Evolutionary conservation across 2,113 vertebrate genomes (phyloP), one percentile per base, ranked within the genome.

Genomic region (Vulpes ferrilata): DNA sequence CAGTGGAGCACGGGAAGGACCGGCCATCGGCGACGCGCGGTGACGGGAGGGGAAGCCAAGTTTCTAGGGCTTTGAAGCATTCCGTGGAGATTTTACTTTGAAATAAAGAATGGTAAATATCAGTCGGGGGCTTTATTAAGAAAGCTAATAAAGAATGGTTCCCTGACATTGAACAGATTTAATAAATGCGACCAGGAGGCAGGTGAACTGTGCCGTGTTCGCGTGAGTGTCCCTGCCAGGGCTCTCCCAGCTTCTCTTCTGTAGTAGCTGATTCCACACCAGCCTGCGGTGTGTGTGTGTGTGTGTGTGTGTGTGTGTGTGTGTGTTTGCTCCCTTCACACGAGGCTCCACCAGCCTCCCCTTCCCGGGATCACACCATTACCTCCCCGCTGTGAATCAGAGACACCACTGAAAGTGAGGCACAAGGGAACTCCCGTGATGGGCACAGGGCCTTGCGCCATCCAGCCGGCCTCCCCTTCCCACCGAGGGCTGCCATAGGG

Each of bases 141-240:
- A 3, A 89, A 69, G 16, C 43, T n/a, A 11, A 13, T 23, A 43
- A 43, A 7, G 43, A 43, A 7, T 62, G 53, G 51, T 20, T 60
- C n/a, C 60, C 4, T 22, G 25, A 32, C 38, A 19, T 10, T 1
- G 27, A 53, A n/a, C 2, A 3, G 6, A 25, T 13, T 62, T 30
- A 10, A 32, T 0, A 5, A n/a, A 27, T 1, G 8, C 23, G 3
- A 19, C 48, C n/a, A 22, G 11, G 78, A 43, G 8, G 22, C 20
- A 0, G 0, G 22, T 27, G 38, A 38, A 0, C 22, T 1, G 38
- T 1, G 1, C 4, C 43, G 0, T 0, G 10, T 5, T 17, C 5
- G 0, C 0, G 4, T 3, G 4, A 1, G 1, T 3, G 48, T 23
- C 48, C 57, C 35, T 3, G 1, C 1, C 23, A 23, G 0, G 1